Conservation (phyloP, 2,113 vertebrate species). For the Halichoeres trimaculatus region DNA sequence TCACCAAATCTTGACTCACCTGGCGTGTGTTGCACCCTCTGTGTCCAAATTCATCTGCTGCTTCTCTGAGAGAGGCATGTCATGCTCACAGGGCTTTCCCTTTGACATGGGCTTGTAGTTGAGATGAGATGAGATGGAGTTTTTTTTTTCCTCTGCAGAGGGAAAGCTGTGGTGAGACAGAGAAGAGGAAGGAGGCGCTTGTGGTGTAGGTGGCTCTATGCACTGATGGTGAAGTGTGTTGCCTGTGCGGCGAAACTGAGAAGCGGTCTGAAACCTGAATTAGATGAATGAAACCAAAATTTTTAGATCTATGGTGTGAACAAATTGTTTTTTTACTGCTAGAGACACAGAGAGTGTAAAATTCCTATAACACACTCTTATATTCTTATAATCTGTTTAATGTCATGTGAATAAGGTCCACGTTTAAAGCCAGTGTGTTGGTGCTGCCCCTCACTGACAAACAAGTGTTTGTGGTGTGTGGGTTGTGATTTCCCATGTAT, state of each 20-base stretch:
- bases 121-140: constrained; percentile 33
- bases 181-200: constrained; percentile 29
- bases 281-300: constrained; percentile 8
- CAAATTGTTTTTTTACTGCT: neutral
- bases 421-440: neutral
- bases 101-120: constrained; percentile 19
- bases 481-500: constrained; percentile 57
- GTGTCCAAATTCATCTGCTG: constrained; percentile 53
- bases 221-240: neutral
- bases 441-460: constrained; percentile 8
- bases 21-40: constrained; percentile 55
- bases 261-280: constrained; percentile 3
- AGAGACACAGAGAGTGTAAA: neutral
- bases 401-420: neutral
- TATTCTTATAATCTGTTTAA: neutral
- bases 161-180: constrained; percentile 46
- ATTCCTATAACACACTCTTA: neutral
- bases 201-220: constrained; percentile 35
- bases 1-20: constrained; percentile 62
- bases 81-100: constrained; percentile 63
- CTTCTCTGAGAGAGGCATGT: constrained; percentile 38
- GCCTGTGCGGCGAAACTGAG: neutral
- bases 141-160: constrained; percentile 19
- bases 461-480: constrained; percentile 28
- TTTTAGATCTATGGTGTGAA: neutral